Base-by-base conservation (phyloP, 2,113 vertebrate genomes). In the Paralichthys olivaceus region DNA sequence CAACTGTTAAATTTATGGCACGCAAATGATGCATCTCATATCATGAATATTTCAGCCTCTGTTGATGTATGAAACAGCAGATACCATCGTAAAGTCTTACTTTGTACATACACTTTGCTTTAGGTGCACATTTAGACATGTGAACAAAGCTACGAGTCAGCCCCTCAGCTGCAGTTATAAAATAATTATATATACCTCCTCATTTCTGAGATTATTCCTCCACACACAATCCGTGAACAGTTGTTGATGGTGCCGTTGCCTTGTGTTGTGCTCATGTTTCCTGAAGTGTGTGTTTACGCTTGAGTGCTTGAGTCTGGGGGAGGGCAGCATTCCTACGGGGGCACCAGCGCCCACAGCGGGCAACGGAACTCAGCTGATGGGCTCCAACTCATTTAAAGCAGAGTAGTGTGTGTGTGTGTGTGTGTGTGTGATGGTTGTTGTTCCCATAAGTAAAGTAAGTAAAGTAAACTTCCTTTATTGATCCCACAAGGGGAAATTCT, bases 271-370 rank as follows among this genome's bases (percentile, higher is more conserved):
- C 45, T 79, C 62, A 28, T 55, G 60, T 80, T 61, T 60, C n/a
- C 57, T 40, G 37, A 40, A 40, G 53, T 73, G 63, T 63, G 43
- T 74, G 70, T 77, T 75, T 61, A 68, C 1, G 11, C 56, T 67
- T 19, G 5, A 28, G 49, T 51, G 57, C 12, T 28, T 19, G 26
- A 19, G 14, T 72, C 34, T 65, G 60, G 9, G 25, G 72, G 70
- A 45, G 77, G 77, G 59, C 20, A 2, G 65, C 76, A 80, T 89
- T 85, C 82, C 69, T 58, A 5, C 19, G 5, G 32, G 75, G 85
- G 82, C 84, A 76, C 63, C 15, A 55, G 40, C 23, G 45, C 71
- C 60, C 51, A 58, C 71, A 66, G 77, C 1, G 23, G 61, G 59
- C 58, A 67, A 66, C 76, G 63, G 32, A 54, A 43, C 40, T 55